These are phyloP conservation scores for Chondrosia reniformis DNA, from an alignment of 37 sponge, comb jelly and placozoan genomes.

Conservation along the genomic window DNA sequence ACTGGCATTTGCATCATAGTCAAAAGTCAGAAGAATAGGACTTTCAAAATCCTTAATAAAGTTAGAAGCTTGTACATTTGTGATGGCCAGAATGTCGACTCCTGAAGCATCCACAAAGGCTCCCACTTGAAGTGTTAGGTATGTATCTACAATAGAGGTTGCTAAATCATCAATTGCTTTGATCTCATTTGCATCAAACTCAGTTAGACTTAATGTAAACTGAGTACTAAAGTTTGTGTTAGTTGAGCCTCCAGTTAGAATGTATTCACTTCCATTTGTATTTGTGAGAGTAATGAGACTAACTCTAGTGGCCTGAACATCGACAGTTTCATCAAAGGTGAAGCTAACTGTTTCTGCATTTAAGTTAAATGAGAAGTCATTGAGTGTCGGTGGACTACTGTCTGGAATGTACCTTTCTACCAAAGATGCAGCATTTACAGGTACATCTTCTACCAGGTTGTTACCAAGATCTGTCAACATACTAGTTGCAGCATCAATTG, in stretches of 20 bases:
- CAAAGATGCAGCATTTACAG: conserved; percentile 24
- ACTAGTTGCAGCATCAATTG: conserved; percentile 18
- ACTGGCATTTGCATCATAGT: conserved; percentile 44
- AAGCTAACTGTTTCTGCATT: conserved; percentile 51
- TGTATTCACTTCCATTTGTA: conserved; percentile 27
- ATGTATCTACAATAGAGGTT: conserved; percentile 58
- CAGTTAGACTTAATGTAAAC: conserved; percentile 40
- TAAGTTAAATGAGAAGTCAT: conserved; percentile 57
- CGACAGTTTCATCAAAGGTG: conserved; percentile 78
- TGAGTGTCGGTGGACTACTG: conserved; percentile 47
- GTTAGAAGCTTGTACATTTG: conserved; percentile 18
- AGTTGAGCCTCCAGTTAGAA: conserved; percentile 32
- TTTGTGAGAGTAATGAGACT: conserved; percentile 31
- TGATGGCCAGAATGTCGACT: conserved; percentile 24
- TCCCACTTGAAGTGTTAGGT: conserved; percentile 39
- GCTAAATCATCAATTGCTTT: conserved; percentile 65
- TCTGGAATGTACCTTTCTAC: conserved; percentile 40
- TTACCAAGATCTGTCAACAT: conserved; percentile 60
- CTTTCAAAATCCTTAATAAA: conserved; percentile 55
- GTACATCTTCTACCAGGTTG: conserved; percentile 50
- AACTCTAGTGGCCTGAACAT: conserved; percentile 43
- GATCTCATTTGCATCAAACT: conserved; percentile 59
- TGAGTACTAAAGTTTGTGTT: conserved; percentile 18
- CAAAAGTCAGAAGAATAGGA: conserved; percentile 48
- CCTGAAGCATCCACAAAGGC: conserved; percentile 66